Percentiles rank a stretch among this genome's conserved stretches.
phyloP scores from a whole-genome alignment of 2,888 invertebrate species.

The Nephrotoma flavescens region DNA sequence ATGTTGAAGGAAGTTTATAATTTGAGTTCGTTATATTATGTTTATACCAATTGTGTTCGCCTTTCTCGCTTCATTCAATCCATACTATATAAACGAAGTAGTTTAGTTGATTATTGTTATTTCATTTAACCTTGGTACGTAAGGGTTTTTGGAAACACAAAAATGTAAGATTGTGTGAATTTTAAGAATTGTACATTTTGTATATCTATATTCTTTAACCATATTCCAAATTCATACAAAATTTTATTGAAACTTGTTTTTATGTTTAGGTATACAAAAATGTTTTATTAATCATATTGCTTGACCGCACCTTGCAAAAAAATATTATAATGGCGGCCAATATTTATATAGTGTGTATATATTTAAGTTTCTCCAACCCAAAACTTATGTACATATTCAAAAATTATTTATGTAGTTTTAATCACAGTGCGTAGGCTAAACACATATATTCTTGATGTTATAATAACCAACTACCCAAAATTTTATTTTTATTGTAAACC shows the following conservation, averaged over 20 bases:
- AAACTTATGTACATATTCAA: background rate
- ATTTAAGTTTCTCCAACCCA: background rate
- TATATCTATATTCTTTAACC: background rate
- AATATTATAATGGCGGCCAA: background rate
- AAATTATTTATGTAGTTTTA: background rate
- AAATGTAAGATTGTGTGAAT: background rate
- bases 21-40: background rate
- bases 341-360: background rate
- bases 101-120: background rate
- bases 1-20: background rate
- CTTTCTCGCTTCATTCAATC: background rate
- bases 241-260: background rate
- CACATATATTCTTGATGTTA: background rate
- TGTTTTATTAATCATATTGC: background rate
- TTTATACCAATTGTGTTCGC: background rate
- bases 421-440: background rate
- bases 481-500: background rate
- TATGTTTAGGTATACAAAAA: background rate
- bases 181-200: background rate
- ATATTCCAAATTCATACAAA: background rate
- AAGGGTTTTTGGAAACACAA: background rate
- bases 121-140: background rate
- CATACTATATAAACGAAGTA: background rate
- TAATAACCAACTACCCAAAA: background rate
- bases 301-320: background rate